Evolutionary conservation across 2,113 vertebrate genomes (phyloP), one percentile per base, ranked within the genome.

Genomic region (Myotis yumanensis): DNA sequence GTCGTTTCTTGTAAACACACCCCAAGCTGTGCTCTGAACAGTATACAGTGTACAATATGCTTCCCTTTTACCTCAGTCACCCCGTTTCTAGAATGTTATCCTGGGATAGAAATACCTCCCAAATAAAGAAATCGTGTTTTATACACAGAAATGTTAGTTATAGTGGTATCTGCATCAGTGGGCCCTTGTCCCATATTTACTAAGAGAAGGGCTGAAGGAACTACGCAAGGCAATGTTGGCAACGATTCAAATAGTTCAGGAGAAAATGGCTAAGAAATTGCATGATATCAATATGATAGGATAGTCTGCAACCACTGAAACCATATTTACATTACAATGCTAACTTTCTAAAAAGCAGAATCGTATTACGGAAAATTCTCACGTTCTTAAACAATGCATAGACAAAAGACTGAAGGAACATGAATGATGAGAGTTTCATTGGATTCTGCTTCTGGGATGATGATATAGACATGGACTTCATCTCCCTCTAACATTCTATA

Each of bases 251-350:
- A 32, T 52, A 3, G 17, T 40, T 57, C 28, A 30, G 71, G 57
- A 89, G 83, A 83, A 90, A 77, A 30, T 64, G 48, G 57, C 64
- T 51, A 48, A n/a, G 94, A 83, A 86, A 69, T 73, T 25, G 37
- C 25, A 35, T 35, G 68, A 30, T 73, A 40, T 62, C 51, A 62
- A 30, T 30, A 4, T 35, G n/a, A 46, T 40, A 8, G 62, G 35
- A 69, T 92, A 80, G 22, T 62, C 54, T 25, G 25, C 69, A 64
- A 25, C 17, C 62, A 77, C 79, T 77, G 86, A 94, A 89, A 48
- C 73, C 52, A 37, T 48, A 51, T 71, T 86, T 86, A 86, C 7
- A 81, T 57, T 85, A 30, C 35, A 77, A 82, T 35, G 57, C 57
- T 51, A 54, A 68, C 7, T 51, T 46, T 52, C 82, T 28, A 11